Evolutionary conservation across 2,113 vertebrate genomes (phyloP), one percentile per base, ranked within the genome.

Genomic region (Martes martes): DNA sequence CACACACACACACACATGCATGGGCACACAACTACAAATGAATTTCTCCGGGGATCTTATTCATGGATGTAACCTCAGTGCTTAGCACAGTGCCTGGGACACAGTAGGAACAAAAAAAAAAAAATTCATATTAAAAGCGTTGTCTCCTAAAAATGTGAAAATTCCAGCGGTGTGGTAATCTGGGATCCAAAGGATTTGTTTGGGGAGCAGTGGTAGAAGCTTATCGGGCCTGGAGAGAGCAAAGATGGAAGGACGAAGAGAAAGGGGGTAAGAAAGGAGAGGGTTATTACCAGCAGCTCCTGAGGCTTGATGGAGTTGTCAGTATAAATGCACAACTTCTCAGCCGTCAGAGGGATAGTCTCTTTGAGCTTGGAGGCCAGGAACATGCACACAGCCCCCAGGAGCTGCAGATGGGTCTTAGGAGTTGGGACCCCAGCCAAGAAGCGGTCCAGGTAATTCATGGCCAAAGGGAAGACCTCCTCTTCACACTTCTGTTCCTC

Each of bases 381-480:
- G 98, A 99, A 99, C 99, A 99, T 99, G 99, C 99, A 99, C 31
- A 99, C 99, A 8, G 99, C 99, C 78, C 99, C 99, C 96, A 99
- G 99, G 97, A 99, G 99, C 96, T 99, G 99, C 98, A 99, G 99
- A 98, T 99, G 99, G 98, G 99, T 99, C 98, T 99, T 99, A 93
- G 99, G 99, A 97, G 99, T 99, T 61, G 99, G 99, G 91, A 99
- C 99, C 98, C 99, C 99, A 4, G 99, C 99, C 99, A 99, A 98
- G 99, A 99, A 99, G 98, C 99, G 99, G 98, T 99, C 99, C 99
- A 99, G 99, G 98, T 99, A 99, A 99, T 99, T 99, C 99, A 99
- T 99, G 98, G 99, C 99, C 99, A 99, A 97, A 89, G 99, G 99
- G 93, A 99, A 99, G 98, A 99, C 99, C 98, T 99, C 99, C 98